Base-by-base conservation (phyloP, 2,888 invertebrate species). In the Archips xylosteana region DNA sequence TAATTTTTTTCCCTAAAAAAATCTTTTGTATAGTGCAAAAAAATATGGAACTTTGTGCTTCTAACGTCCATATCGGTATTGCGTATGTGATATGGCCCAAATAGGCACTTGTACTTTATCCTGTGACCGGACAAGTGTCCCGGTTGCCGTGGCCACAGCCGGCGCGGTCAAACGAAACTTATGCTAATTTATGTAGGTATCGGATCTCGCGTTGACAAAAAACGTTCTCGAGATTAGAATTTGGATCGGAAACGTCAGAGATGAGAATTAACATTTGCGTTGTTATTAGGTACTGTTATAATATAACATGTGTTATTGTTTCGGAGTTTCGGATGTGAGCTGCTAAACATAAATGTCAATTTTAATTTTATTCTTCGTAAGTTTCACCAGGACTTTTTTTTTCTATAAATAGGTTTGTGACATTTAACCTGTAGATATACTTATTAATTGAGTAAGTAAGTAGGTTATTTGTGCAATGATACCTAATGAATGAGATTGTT, bases 161-260 rank as follows among this genome's bases (percentile, higher is more conserved):
- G 59, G 45, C 10, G 34, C 15, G 59, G 59, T 47, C 45, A 60
- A 60, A 68, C 57, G 42, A 60, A 59, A 59, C 67, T 59, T 68
- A 68, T 68, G 66, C 45, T 42, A 63, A 63, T 63, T 32, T 63
- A 63, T 63, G 45, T 23, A 23, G 23, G 23, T 63, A 57, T 45
- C 63, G 45, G 63, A 63, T 45, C 63, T 32, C 47, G 57, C 32
- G 32, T 47, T 63, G 45, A 63, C 45, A 45, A 63, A 45, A 63
- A 45, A 23, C n/a, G 12, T 36, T 60, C 60, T n/a, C 39, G 12
- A 49, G 49, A 49, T 23, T 15, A 62, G 42, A 47, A 47, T 57
- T 12, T 12, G 32, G 32, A 57, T 63, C 47, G 63, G 13, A 63
- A 63, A 63, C 47, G 47, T 63, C 63, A 47, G 15, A 57, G 32